phyloP scores from a whole-genome alignment of 2,888 invertebrate genomes.

The Brassicogethes aeneus region DNA sequence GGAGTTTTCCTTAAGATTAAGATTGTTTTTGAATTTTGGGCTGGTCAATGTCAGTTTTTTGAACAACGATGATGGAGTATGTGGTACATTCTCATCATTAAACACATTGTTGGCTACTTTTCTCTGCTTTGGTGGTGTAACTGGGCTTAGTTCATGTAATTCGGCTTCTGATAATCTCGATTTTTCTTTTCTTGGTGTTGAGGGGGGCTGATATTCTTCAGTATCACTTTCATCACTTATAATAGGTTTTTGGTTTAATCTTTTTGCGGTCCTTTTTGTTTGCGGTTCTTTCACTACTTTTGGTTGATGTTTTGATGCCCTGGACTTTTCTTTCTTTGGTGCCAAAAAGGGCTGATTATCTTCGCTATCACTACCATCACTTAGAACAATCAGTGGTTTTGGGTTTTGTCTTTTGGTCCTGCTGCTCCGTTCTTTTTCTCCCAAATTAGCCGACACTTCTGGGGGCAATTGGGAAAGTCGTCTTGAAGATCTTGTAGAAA shows the following conservation, averaged over 20 bases:
- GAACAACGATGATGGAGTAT: slow-evolving; percentile 28
- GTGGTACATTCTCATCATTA: slow-evolving; percentile 16
- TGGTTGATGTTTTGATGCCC: slow-evolving; percentile 5
- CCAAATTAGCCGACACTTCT: no score
- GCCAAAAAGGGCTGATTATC: slow-evolving; percentile 6
- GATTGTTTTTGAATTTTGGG: slow-evolving; percentile 10
- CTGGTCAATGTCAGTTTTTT: slow-evolving; percentile 24
- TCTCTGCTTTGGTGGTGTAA: slow-evolving; percentile 36
- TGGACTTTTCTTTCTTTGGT: slow-evolving; percentile 13
- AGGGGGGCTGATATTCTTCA: slow-evolving; percentile 4
- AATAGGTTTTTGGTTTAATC: slow-evolving; percentile 6
- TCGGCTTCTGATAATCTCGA: slow-evolving; percentile 8
- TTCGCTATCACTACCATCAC: slow-evolving; percentile 5
- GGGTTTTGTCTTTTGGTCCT: slow-evolving; percentile 5
- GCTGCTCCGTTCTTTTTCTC: slow-evolving; percentile 4
- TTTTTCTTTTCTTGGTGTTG: slow-evolving; percentile 14
- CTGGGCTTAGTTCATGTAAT: slow-evolving; percentile 12
- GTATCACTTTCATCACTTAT: slow-evolving; percentile 13
- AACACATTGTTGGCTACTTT: slow-evolving; percentile 9
- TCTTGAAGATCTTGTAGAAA: slow-evolving; percentile 13
- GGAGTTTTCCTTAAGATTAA: no score
- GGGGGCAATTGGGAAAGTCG: slow-evolving; percentile 6
- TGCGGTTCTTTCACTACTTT: no score
- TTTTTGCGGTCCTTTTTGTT: slow-evolving; percentile 4
- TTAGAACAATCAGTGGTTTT: slow-evolving; percentile 5